Conservation (phyloP, 92 coral and sea anemone genomes). For the Metridium senile region DNA sequence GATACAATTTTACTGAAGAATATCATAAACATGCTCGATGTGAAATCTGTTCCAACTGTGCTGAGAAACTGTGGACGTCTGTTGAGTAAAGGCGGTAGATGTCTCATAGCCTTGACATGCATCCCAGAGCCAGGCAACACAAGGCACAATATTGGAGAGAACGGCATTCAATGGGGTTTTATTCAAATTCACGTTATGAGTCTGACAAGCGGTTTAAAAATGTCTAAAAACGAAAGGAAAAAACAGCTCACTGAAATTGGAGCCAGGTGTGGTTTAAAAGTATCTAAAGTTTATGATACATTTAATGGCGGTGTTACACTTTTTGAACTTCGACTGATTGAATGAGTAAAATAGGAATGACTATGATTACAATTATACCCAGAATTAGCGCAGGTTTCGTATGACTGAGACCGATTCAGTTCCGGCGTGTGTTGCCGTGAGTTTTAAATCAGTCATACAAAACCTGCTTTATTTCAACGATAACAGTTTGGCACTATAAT, state of each 20-base stretch:
- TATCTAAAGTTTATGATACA: not conserved
- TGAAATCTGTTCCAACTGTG: not conserved
- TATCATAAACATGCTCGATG: not conserved
- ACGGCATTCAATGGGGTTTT: slow-evolving; percentile 2
- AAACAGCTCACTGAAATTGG: not conserved
- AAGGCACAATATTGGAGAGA: not conserved
- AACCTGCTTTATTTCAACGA: too few relatives aligned
- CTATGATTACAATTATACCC: too few relatives aligned
- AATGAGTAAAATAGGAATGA: too few relatives aligned
- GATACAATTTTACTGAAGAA: not conserved
- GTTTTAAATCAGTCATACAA: too few relatives aligned
- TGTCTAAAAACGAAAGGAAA: not conserved
- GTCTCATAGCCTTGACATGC: not conserved
- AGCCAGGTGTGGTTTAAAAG: not conserved
- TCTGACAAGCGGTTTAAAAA: not conserved
- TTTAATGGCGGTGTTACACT: not conserved
- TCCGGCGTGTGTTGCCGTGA: too few relatives aligned
- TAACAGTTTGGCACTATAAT: too few relatives aligned
- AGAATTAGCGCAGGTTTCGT: too few relatives aligned
- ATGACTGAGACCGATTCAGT: too few relatives aligned
- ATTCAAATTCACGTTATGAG: not conserved
- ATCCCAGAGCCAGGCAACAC: not conserved
- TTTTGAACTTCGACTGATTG: not conserved
- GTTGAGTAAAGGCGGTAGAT: not conserved
- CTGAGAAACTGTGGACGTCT: not conserved